Evolutionary conservation across 2,888 invertebrate genomes (phyloP).

Genomic region (Syritta pipiens): DNA sequence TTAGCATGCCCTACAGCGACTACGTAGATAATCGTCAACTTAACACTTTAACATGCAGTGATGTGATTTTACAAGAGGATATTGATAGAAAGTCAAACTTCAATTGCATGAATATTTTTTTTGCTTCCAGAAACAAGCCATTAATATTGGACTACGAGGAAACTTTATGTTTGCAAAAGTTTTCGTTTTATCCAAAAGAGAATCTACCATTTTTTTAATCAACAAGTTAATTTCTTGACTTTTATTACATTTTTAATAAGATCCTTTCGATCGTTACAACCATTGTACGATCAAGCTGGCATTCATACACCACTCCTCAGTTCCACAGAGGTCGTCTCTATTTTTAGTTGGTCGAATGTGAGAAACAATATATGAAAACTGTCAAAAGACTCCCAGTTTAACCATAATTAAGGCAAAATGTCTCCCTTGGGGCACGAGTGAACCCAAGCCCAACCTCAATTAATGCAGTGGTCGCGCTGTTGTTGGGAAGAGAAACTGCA

Average conservation of each 20-base stretch:
- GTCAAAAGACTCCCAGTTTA: constrained; percentile 75
- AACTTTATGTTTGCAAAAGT: too few species aligned
- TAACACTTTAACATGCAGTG: too few species aligned
- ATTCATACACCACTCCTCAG: constrained; percentile 48
- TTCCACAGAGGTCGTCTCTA: constrained; percentile 15
- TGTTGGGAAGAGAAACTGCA: constrained; percentile 55
- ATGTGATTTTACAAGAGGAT: too few species aligned
- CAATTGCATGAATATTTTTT: too few species aligned
- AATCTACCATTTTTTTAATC: not conserved
- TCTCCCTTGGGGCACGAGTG: constrained; percentile 68
- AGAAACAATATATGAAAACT: constrained; percentile 65
- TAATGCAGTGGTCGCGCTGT: constrained; percentile 55
- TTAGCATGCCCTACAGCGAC: too few species aligned
- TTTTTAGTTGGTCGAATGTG: constrained; percentile 51
- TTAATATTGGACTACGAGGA: too few species aligned
- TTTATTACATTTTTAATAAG: constrained; percentile 2
- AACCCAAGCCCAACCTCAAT: constrained; percentile 68
- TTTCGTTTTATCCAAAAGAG: too few species aligned
- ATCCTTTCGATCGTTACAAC: constrained; percentile 10
- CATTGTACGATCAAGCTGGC: constrained; percentile 23
- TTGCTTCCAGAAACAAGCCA: too few species aligned
- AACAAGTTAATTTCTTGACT: not conserved
- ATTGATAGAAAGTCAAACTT: too few species aligned
- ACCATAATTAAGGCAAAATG: constrained; percentile 73
- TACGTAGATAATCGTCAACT: too few species aligned